Percentiles rank a stretch among this genome's conserved stretches.
phyloP scores from a whole-genome alignment of 92 coral and sea anemone species.

The Meandrina meandrites region DNA sequence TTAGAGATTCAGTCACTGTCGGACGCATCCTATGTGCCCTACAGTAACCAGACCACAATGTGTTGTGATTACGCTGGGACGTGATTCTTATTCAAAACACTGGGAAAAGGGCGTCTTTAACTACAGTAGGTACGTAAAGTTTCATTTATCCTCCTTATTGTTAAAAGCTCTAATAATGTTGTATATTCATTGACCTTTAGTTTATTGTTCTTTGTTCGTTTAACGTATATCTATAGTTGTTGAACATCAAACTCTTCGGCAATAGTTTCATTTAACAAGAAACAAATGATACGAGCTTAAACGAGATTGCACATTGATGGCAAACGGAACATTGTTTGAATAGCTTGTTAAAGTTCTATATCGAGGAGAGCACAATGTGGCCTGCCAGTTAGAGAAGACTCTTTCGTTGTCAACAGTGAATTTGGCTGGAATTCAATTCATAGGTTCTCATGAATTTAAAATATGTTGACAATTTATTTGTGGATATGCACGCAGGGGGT shows the following conservation, averaged over 20 bases:
- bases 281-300: no score
- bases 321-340: no score
- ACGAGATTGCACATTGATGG: no score
- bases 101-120: neutral
- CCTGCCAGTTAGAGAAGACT: no score
- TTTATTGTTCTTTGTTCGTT: neutral
- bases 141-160: neutral
- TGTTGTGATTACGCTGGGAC: neutral
- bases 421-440: no score
- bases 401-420: no score
- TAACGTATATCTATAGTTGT: neutral
- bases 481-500: no score
- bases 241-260: neutral
- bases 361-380: no score
- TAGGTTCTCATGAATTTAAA: no score
- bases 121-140: neutral
- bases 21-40: neutral
- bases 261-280: neutral
- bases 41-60: no score
- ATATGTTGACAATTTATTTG: no score
- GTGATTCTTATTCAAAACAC: neutral
- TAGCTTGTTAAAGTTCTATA: no score
- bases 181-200: neutral
- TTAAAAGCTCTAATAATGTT: neutral
- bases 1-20: neutral